Evolutionary conservation across 2,797 vertebrate genomes (phyloP).

Genomic region (Cyprinella venusta): DNA sequence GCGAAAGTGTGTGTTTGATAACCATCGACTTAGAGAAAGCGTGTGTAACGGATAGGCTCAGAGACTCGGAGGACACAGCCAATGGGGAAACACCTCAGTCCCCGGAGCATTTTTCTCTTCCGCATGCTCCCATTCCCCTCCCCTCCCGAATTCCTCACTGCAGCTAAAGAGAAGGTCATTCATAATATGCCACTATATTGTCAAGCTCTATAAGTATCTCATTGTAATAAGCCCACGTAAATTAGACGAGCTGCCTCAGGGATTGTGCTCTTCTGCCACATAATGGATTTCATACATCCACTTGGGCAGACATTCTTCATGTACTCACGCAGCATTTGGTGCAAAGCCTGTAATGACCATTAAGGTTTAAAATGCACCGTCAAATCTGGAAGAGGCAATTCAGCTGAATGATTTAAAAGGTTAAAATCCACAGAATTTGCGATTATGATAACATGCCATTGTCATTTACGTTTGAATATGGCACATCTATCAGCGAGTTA

Average conservation of each 20-base stretch:
- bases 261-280: constrained; percentile 36
- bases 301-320: constrained; percentile 28
- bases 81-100: constrained; percentile 48
- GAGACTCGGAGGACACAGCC: constrained; percentile 38
- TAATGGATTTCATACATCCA: constrained; percentile 45
- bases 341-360: constrained; percentile 47
- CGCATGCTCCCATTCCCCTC: constrained; percentile 33
- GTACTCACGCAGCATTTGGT: constrained; percentile 38
- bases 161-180: constrained; percentile 52
- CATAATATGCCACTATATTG: constrained; percentile 50
- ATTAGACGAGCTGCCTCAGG: constrained; percentile 43
- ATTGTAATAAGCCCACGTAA: constrained; percentile 50
- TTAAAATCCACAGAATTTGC: constrained; percentile 28
- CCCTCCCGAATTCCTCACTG: constrained; percentile 34
- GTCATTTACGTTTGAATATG: constrained; percentile 1
- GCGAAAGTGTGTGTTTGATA: constrained; percentile 13
- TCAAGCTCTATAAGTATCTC: constrained; percentile 47
- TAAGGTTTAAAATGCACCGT: constrained; percentile 20
- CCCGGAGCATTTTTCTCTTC: constrained; percentile 19
- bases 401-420: constrained; percentile 31
- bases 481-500: neutral
- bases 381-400: constrained; percentile 20
- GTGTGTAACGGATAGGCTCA: constrained; percentile 13
- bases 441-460: neutral
- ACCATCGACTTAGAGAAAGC: constrained; percentile 13